Base-by-base conservation (phyloP, 2,113 vertebrate species). In the Misgurnus mizolepis region DNA sequence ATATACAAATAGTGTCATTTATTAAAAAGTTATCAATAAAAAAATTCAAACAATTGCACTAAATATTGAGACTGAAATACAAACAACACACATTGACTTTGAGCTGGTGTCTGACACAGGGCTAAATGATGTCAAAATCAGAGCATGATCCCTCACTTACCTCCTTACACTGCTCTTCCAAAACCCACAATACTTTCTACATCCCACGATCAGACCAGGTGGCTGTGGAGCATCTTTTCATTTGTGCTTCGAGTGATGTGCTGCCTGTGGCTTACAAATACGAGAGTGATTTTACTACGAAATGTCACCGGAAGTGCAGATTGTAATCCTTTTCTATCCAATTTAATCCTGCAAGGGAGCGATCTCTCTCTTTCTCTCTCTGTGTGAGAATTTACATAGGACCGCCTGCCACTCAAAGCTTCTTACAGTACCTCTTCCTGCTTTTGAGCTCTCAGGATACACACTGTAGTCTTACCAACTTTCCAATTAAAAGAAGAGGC, bases 271-370 rank as follows among this genome's bases (percentile, higher is more conserved):
- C 64, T 18, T 27, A 67, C 67, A 83, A 87, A 86, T 84, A 82
- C 79, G 76, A 75, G 85, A 64, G 83, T 79, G 84, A 87, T 81
- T 88, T 87, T 88, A 89, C 86, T 82, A 84, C 81, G 78, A 83
- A 86, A 84, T 79, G 70, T 67, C 67, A 12, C 67, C 34, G 11
- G 68, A 72, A 82, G 86, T 78, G 76, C 84, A 86, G 76, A 80
- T 84, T 71, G 71, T 91, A 92, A 92, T 93, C 90, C 79, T 82
- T 83, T 71, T 88, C 70, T 82, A 87, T 87, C 87, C 81, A 3
- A 56, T 77, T 84, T 90, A 91, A 92, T 92, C 91, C 87, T 18
- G 41, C 34, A 69, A 76, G 45, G 61, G 47, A 64, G 18, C 53
- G 66, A 40, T 47, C 76, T 50, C 8, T 79, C 70, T 67, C 55